phyloP scores from a whole-genome alignment of 2,113 vertebrate genomes.

The Pseudorectes ferrugineus region DNA sequence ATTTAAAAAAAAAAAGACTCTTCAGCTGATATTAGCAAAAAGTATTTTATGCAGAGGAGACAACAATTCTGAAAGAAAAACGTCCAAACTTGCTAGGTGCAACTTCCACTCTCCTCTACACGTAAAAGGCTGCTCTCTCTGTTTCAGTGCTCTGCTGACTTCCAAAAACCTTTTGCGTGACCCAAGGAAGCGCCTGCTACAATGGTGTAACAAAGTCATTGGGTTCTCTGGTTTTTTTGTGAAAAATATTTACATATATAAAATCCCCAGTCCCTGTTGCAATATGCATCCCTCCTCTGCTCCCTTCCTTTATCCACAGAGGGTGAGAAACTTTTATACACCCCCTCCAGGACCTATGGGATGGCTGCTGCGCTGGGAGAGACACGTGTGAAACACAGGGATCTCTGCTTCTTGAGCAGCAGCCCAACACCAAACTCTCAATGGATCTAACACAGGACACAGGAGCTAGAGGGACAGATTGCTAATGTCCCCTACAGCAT shows the following conservation, averaged over 20 bases:
- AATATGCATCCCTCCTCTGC: not conserved
- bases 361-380: not conserved
- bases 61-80: not conserved
- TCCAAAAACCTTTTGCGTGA: not conserved
- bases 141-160: not conserved
- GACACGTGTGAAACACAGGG: fast-evolving
- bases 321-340: not conserved
- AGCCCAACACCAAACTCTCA: not conserved
- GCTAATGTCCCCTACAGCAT: not conserved
- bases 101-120: not conserved
- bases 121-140: not conserved
- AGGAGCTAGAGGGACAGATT: not conserved
- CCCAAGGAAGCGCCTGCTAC: not conserved
- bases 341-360: not conserved
- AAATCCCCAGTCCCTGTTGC: not conserved
- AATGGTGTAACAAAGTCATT: not conserved
- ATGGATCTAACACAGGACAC: not conserved
- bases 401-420: not conserved
- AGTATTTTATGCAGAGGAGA: not conserved
- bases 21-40: not conserved
- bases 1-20: not conserved
- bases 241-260: not conserved
- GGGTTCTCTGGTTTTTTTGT: no score
- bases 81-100: fast-evolving
- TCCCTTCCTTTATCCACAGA: not conserved